These are phyloP conservation scores for Sialis lutaria DNA, from an alignment of 2,888 invertebrate species.

Conservation along the genomic window DNA sequence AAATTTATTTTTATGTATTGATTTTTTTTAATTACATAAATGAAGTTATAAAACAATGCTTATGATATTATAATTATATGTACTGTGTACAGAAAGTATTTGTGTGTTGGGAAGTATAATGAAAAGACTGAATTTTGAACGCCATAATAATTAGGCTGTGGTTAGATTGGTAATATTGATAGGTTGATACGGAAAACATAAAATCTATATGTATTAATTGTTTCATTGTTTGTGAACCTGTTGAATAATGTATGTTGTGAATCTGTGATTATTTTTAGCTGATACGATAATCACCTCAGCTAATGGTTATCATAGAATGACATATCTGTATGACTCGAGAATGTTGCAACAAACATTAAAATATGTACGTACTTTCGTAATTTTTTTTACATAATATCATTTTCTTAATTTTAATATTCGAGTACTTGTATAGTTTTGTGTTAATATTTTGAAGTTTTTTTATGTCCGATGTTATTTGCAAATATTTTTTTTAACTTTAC, in stretches of 20 bases:
- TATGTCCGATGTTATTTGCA: too few relatives aligned
- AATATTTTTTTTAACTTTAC: too few relatives aligned
- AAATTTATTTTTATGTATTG: too few relatives aligned
- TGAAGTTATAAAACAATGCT: not conserved
- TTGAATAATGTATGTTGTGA: not conserved
- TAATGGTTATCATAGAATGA: not conserved
- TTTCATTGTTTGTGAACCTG: not conserved
- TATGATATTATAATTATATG: not conserved
- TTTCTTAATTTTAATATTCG: not conserved
- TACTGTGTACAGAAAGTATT: not conserved
- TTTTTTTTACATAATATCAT: not conserved
- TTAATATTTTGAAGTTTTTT: too few relatives aligned
- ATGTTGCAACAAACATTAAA: not conserved
- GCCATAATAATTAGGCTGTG: slow-evolving; percentile 2
- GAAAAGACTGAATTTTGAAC: slow-evolving; percentile 1
- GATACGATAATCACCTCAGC: not conserved
- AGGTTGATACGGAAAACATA: not conserved
- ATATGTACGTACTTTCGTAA: not conserved
- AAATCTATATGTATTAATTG: not conserved
- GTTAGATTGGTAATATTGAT: not conserved
- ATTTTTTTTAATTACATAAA: too few relatives aligned
- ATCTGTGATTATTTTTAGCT: not conserved
- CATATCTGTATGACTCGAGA: not conserved
- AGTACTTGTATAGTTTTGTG: not conserved
- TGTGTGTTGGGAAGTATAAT: not conserved